Evolutionary conservation across 1,140 invertebrate species (phyloP), one percentile per base, ranked within the genome.

Genomic region (Lutraria rhynchaena): DNA sequence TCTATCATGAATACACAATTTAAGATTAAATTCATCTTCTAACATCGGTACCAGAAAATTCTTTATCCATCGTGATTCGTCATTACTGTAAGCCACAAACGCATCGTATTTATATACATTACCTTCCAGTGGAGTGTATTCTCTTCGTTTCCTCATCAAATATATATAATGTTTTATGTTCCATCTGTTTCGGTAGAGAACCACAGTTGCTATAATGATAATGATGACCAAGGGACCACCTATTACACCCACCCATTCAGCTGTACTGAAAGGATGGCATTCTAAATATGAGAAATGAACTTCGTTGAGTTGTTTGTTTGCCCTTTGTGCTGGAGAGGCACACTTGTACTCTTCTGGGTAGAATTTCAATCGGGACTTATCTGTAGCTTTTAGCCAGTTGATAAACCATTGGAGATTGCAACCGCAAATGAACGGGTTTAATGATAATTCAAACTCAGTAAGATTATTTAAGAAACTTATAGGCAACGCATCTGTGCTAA

Each of bases 121-220:
- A 37, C 60, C 60, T n/a, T 22, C 2, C 2, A 63, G 24, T 11
- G n/a, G 15, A 11, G 35, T 5, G 44, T 63, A 63, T 19, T 63
- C n/a, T 22, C 60, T 1, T 22, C 35, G 7, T 33, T 44, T 63
- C 22, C 60, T 35, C 22, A 63, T 22, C 35, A 63, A 5, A 22
- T 41, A 63, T 4, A 63, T 63, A 35, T 63, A 63, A 13, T 63
- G 60, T 63, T 63, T 63, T 2, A 63, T 63, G 44, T 41, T 63
- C 60, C 60, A 63, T 44, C 60, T 63, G 33, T 63, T 63, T 44
- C 60, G 37, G 24, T 63, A 63, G 3, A 63, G 4, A 3, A 63
- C 19, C 35, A 63, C n/a, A 17, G 35, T 7, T 13, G 22, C 24
- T 41, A 63, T 63, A 41, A 15, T 35, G 7, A 63, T 37, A 33